A percentile compares a stretch with the other conserved stretches of the same genome.
Evolutionary conservation across 2,888 invertebrate species (phyloP).

Genomic region (Ditula angustiorana): DNA sequence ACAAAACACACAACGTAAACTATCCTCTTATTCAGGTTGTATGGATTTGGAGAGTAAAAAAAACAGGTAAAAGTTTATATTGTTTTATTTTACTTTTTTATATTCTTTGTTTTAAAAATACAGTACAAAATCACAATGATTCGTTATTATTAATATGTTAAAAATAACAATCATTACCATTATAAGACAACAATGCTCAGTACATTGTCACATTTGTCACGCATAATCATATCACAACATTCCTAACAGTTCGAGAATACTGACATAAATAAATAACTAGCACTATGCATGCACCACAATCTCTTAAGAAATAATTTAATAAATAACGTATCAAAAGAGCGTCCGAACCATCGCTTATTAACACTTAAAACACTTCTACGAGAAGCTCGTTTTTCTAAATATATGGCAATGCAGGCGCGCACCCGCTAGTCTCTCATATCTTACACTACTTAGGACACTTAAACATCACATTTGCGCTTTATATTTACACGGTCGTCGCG

Average conservation of each 20-base stretch:
- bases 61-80: constrained; percentile 54
- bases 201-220: constrained; percentile 35
- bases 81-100: constrained; percentile 68
- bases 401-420: constrained; percentile 79
- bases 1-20: no score
- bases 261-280: constrained; percentile 83
- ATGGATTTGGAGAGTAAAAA: constrained; percentile 42
- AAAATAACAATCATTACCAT: constrained; percentile 56
- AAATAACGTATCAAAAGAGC: constrained; percentile 72
- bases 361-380: constrained; percentile 52
- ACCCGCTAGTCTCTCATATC: constrained; percentile 75
- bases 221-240: constrained; percentile 68
- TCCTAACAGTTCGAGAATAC: constrained; percentile 75
- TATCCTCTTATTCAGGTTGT: no score
- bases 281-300: constrained; percentile 77
- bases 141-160: constrained; percentile 62
- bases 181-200: constrained; percentile 35
- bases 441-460: constrained; percentile 84
- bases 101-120: constrained; percentile 71
- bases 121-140: constrained; percentile 73
- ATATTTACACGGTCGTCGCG: constrained; percentile 75
- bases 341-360: constrained; percentile 66
- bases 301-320: constrained; percentile 80
- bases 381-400: constrained; percentile 67
- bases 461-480: constrained; percentile 85